Evolutionary conservation across 2,113 vertebrate species (phyloP).

Genomic region (Prietella phreatophila): DNA sequence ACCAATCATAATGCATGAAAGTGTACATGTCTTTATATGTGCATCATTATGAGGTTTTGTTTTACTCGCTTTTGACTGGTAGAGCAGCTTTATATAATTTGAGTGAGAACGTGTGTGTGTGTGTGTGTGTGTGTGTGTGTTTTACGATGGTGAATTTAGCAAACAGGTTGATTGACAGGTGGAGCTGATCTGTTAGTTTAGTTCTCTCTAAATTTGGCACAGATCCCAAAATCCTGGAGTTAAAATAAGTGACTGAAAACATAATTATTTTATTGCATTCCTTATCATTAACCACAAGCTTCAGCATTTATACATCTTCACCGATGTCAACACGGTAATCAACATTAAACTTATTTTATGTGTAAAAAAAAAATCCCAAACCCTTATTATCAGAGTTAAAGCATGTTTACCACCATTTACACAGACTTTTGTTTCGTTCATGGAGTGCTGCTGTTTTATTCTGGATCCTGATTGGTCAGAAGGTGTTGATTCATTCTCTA

Average conservation of each 20-base stretch:
- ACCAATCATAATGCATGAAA: neutral
- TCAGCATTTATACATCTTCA: neutral
- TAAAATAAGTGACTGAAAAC: neutral
- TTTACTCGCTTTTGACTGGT: conserved; percentile 16
- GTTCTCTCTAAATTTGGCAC: conserved; percentile 4
- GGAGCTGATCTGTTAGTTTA: neutral
- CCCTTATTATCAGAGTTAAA: neutral
- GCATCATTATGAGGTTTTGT: neutral
- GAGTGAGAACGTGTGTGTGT: neutral
- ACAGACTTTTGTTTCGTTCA: too few species aligned
- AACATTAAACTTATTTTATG: neutral
- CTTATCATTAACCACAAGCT: too few species aligned
- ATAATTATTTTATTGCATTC: neutral
- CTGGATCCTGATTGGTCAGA: neutral
- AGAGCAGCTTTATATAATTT: neutral
- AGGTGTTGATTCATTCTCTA: neutral
- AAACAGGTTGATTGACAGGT: conserved; percentile 24
- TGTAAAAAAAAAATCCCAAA: too few species aligned
- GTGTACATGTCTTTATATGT: conserved; percentile 3
- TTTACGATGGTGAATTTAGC: neutral
- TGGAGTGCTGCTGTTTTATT: neutral
- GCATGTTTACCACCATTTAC: neutral
- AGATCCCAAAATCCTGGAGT: neutral
- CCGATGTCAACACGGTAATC: neutral
- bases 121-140: neutral